Evolutionary conservation across 2,113 vertebrate species (phyloP).

Genomic region (Antennarius striatus): DNA sequence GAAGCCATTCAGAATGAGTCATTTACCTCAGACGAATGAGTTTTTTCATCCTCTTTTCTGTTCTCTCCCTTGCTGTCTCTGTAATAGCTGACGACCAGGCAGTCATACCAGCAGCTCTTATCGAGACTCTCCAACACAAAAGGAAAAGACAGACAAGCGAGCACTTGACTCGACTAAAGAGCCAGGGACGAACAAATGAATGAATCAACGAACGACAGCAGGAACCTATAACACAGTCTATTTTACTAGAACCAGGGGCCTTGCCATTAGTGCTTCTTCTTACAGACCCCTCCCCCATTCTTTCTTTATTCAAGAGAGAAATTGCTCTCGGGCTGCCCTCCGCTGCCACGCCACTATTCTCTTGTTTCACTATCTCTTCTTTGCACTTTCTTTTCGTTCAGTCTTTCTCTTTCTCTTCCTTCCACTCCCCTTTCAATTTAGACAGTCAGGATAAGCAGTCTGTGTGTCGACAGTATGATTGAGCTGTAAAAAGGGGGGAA

Average conservation of each 20-base stretch:
- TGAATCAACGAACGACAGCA: slow-evolving; percentile 85
- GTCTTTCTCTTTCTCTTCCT: slow-evolving; percentile 85
- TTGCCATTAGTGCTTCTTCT: slow-evolving; percentile 90
- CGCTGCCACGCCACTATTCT: slow-evolving; percentile 88
- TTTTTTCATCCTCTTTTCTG: slow-evolving; percentile 73
- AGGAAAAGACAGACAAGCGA: slow-evolving; percentile 82
- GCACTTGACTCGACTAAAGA: slow-evolving; percentile 91
- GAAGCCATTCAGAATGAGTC: slow-evolving; percentile 77
- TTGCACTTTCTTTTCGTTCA: slow-evolving; percentile 56
- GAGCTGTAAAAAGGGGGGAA: slow-evolving; percentile 90
- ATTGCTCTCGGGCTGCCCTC: slow-evolving; percentile 84
- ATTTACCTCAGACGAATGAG: slow-evolving; percentile 83
- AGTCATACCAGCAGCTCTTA: slow-evolving; percentile 90
- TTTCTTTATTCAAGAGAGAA: slow-evolving; percentile 84
- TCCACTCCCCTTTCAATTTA: slow-evolving; percentile 98
- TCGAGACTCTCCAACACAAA: slow-evolving; percentile 86
- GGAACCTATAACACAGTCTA: slow-evolving; percentile 86
- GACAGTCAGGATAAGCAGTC: slow-evolving; percentile 93
- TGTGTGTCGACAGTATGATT: slow-evolving; percentile 89
- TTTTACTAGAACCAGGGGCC: slow-evolving; percentile 92
- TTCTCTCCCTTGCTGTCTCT: slow-evolving; percentile 32
- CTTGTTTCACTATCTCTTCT: slow-evolving; percentile 71
- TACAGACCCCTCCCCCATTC: slow-evolving; percentile 53
- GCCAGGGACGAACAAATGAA: slow-evolving; percentile 78
- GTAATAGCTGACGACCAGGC: slow-evolving; percentile 87